These are phyloP conservation scores for Osmoderma eremita DNA, from an alignment of 2,888 invertebrate species.

Conservation along the genomic window DNA sequence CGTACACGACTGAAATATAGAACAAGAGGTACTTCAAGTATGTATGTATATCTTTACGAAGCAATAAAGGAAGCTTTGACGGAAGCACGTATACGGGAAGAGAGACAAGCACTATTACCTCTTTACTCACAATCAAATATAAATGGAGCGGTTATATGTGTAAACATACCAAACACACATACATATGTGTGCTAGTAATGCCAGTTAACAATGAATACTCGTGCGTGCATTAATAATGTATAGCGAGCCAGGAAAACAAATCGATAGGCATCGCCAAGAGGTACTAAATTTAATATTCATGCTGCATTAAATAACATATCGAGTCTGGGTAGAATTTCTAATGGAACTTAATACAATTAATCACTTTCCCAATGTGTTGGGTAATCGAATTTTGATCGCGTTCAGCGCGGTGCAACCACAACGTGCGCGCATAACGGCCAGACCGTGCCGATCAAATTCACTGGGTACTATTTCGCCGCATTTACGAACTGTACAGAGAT, in stretches of 20 bases:
- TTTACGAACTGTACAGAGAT: too few species aligned
- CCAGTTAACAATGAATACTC: slow-evolving; percentile 10
- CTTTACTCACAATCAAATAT: slow-evolving; percentile 2
- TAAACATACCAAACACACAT: neutral
- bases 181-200: slow-evolving; percentile 13
- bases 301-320: slow-evolving; percentile 39
- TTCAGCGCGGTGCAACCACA: slow-evolving; percentile 12
- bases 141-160: neutral
- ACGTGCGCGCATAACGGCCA: slow-evolving; percentile 8
- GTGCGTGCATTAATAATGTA: slow-evolving; percentile 20
- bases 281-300: slow-evolving; percentile 37
- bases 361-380: slow-evolving; percentile 36
- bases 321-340: slow-evolving; percentile 34
- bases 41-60: neutral
- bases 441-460: slow-evolving; percentile 1
- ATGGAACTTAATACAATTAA: slow-evolving; percentile 32
- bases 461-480: neutral
- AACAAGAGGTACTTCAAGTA: neutral
- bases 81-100: neutral
- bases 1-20: too few species aligned
- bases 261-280: slow-evolving; percentile 23
- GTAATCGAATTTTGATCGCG: slow-evolving; percentile 36
- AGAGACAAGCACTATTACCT: neutral
- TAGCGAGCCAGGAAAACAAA: slow-evolving; percentile 3
- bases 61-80: neutral